phyloP scores from a whole-genome alignment of 2,888 invertebrate genomes.

The Plagodis pulveraria region DNA sequence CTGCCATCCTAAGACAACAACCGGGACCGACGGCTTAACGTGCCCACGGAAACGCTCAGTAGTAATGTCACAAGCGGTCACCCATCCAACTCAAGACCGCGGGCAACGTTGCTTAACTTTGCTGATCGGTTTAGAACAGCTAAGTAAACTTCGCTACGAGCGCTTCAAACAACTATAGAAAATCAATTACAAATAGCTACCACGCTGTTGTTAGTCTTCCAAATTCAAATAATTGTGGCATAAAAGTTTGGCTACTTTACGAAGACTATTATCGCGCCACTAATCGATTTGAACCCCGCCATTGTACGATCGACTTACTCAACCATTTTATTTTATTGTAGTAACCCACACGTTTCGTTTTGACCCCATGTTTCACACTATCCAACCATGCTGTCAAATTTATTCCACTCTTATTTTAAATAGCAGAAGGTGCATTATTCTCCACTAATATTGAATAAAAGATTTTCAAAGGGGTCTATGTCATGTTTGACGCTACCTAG shows the following conservation, averaged over 20 bases:
- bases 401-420: constrained; percentile 7
- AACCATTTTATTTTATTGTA: constrained; percentile 81
- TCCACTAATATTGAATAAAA: neutral
- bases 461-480: constrained; percentile 12
- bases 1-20: no score
- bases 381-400: constrained; percentile 18
- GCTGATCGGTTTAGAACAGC: no score
- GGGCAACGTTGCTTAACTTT: no score
- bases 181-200: no score
- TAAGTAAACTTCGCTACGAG: no score
- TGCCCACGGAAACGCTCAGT: no score
- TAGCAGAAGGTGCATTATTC: neutral
- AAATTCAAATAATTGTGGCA: neutral
- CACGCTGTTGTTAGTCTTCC: no score
- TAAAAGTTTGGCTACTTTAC: constrained; percentile 42
- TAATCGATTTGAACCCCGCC: constrained; percentile 80
- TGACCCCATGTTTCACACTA: constrained; percentile 53
- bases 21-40: no score
- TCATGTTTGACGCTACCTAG: constrained; percentile 33
- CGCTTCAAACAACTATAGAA: no score
- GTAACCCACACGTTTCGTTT: constrained; percentile 67
- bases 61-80: no score
- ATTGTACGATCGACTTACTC: constrained; percentile 70
- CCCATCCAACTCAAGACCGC: no score
- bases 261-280: constrained; percentile 71